Evolutionary conservation across 2,113 vertebrate genomes (phyloP).

Genomic region (Pluvialis apricaria): DNA sequence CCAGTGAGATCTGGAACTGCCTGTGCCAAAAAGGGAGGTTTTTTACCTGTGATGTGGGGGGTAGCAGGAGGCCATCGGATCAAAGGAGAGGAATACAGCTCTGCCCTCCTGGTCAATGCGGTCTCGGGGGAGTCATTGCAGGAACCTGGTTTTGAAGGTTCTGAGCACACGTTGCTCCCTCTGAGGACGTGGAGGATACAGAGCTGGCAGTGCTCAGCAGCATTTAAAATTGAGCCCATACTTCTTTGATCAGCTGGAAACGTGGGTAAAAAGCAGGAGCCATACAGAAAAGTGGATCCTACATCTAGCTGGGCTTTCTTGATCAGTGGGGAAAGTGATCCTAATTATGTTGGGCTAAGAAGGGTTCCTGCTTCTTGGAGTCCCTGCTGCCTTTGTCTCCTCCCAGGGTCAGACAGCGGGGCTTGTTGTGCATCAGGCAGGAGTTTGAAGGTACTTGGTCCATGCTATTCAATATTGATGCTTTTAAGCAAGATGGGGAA

Average conservation of each 20-base stretch:
- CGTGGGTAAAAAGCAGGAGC: not conserved
- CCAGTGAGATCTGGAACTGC: not conserved
- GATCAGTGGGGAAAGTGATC: not conserved
- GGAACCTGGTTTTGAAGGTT: not conserved
- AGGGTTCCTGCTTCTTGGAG: not conserved
- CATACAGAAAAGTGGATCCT: not conserved
- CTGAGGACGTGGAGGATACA: not conserved
- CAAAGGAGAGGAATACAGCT: not conserved
- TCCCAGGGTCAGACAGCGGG: not conserved
- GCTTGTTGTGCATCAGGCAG: not conserved
- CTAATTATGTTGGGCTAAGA: not conserved
- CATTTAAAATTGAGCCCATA: not conserved
- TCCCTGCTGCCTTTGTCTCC: not conserved
- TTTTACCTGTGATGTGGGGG: not conserved
- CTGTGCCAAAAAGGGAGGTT: not conserved
- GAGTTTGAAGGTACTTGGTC: not conserved
- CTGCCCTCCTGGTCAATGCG: not conserved
- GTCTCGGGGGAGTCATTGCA: not conserved
- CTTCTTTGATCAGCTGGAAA: not conserved
- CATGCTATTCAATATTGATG: not conserved
- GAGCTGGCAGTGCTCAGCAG: not conserved
- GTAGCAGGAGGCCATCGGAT: not conserved
- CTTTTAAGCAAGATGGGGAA: not conserved
- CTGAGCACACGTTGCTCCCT: not conserved
- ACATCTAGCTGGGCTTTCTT: not conserved